A percentile compares a stretch with the other conserved stretches of the same genome.
phyloP scores from a whole-genome alignment of 2,797 vertebrate species.

The Euphonia xanthogaster region DNA sequence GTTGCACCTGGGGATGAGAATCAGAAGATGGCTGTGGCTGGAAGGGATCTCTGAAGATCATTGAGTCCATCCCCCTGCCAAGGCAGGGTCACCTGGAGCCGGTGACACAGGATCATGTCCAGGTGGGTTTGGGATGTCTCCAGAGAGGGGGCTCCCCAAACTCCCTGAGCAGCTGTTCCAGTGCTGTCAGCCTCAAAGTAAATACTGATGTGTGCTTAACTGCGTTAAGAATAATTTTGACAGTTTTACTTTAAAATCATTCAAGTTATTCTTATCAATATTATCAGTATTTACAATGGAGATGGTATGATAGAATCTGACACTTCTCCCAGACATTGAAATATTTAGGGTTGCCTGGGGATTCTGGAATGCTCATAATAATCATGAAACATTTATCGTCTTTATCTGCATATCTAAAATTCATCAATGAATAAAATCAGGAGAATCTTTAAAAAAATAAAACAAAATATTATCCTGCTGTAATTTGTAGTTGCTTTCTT shows the following conservation, averaged over 20 bases:
- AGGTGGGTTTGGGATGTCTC: too few relatives aligned
- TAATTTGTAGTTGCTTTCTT: slow-evolving; percentile 47
- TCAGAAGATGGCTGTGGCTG: not conserved
- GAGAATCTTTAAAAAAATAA: not conserved
- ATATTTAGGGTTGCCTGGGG: slow-evolving; percentile 29
- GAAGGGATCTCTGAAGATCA: not conserved
- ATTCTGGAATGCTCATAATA: not conserved
- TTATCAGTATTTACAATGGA: not conserved
- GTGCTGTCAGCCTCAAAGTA: not conserved
- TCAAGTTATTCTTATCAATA: not conserved
- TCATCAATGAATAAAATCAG: slow-evolving; percentile 37
- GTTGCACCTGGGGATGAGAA: not conserved
- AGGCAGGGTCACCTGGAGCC: too few relatives aligned
- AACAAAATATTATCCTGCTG: not conserved
- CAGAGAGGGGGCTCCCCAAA: not conserved
- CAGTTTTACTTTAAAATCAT: not conserved
- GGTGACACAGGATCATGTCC: not conserved
- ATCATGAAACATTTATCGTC: slow-evolving; percentile 24
- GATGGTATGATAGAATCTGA: not conserved
- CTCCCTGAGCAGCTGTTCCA: not conserved
- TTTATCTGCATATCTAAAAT: slow-evolving; percentile 44
- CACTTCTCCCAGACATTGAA: not conserved
- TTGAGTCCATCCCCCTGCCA: not conserved
- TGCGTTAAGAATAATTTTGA: not conserved
- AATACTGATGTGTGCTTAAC: not conserved